Conservation (phyloP, 1,140 invertebrate genomes). For the Battus philenor region DNA sequence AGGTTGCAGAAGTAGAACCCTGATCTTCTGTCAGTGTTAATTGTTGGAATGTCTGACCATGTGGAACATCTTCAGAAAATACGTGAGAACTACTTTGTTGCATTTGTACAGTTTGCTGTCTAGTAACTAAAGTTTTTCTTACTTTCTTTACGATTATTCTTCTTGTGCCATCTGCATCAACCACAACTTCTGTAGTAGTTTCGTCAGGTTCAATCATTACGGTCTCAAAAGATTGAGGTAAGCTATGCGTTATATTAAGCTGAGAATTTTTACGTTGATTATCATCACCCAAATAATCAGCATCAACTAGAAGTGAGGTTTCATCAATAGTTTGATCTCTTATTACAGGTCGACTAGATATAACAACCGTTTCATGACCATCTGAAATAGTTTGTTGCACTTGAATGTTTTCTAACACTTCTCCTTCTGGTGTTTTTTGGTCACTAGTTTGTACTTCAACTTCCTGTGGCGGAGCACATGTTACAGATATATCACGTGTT, state of each 20-base stretch:
- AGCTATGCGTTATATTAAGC: constrained; percentile 79
- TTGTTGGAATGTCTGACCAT: constrained; percentile 80
- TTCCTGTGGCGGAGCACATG: constrained; percentile 74
- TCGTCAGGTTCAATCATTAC: constrained; percentile 86
- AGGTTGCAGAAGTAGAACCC: constrained; percentile 78
- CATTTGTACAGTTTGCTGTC: constrained; percentile 74
- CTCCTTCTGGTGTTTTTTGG: constrained; percentile 39
- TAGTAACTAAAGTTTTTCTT: constrained; percentile 75
- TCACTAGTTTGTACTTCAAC: constrained; percentile 80
- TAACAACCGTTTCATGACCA: constrained; percentile 86
- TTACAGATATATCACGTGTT: constrained; percentile 66
- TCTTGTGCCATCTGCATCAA: constrained; percentile 87
- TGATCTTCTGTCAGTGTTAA: constrained; percentile 80
- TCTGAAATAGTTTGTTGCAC: constrained; percentile 81
- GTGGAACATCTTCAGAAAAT: constrained; percentile 57
- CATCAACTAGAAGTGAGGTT: constrained; percentile 81
- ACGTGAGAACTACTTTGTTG: constrained; percentile 57
- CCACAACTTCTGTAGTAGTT: constrained; percentile 85
- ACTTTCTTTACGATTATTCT: constrained; percentile 86
- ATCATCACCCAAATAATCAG: constrained; percentile 81
- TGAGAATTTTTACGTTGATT: constrained; percentile 76
- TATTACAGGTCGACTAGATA: constrained; percentile 80
- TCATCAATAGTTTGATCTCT: constrained; percentile 72
- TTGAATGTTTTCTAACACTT: constrained; percentile 81
- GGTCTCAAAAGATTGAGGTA: constrained; percentile 87